phyloP scores from a whole-genome alignment of 2,113 vertebrate genomes.

The Gnathonemus longibarbis region DNA sequence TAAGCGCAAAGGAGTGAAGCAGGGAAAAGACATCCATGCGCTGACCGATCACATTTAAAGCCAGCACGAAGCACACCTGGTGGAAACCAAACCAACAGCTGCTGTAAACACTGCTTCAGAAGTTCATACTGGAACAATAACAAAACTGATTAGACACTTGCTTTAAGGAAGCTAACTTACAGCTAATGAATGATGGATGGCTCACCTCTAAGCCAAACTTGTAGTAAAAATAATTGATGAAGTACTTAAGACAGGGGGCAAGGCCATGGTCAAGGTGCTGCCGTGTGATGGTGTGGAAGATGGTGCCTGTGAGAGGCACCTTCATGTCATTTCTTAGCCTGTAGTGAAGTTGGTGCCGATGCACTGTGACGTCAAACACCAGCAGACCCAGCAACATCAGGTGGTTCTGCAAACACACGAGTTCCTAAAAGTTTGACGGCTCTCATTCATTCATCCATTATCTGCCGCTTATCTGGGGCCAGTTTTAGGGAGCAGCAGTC shows the following conservation, averaged over 20 bases:
- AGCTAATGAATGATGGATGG: not conserved
- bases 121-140: not conserved
- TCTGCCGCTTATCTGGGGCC: not conserved
- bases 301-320: conserved; percentile 38
- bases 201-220: conserved; percentile 67
- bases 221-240: conserved; percentile 63
- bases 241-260: conserved; percentile 54
- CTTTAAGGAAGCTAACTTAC: not conserved
- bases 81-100: not conserved
- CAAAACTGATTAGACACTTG: not conserved
- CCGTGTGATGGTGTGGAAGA: conserved; percentile 48
- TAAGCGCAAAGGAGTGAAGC: conserved; percentile 53
- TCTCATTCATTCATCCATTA: not conserved
- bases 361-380: conserved; percentile 52
- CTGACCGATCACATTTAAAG: conserved; percentile 61
- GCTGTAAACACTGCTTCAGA: not conserved
- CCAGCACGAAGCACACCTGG: conserved; percentile 58
- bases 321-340: conserved; percentile 46
- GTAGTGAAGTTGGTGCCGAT: conserved; percentile 53
- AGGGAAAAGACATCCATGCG: conserved; percentile 63
- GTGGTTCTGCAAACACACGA: conserved; percentile 47
- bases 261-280: conserved; percentile 53
- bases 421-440: not conserved
- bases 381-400: conserved; percentile 51
- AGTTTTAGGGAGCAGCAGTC: not conserved